Percentiles rank a stretch among this genome's conserved stretches.
These are phyloP conservation scores for Melanostoma mellinum DNA, from an alignment of 2,888 invertebrate species.

Conservation along the genomic window DNA sequence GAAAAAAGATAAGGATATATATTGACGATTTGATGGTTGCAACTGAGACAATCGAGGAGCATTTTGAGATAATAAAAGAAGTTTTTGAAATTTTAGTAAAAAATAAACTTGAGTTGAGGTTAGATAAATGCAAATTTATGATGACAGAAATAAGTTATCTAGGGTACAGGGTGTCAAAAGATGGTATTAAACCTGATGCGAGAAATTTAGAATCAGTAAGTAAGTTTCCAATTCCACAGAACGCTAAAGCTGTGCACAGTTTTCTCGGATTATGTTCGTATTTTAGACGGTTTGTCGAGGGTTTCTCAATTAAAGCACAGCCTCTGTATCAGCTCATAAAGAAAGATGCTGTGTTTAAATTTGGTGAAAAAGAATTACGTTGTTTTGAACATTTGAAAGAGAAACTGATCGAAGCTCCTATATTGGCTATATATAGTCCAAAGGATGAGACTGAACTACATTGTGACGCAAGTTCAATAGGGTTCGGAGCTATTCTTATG, in stretches of 20 bases:
- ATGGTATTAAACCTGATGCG: constrained; percentile 3
- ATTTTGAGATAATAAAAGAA: constrained; percentile 13
- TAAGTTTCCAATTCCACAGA: neutral
- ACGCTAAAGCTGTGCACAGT: constrained; percentile 16
- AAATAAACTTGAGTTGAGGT: constrained; percentile 1
- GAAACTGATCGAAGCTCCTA: constrained; percentile 18
- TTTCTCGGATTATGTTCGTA: constrained; percentile 22
- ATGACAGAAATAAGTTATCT: constrained; percentile 7
- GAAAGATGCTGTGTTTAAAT: constrained; percentile 29
- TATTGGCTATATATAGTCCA: constrained; percentile 21
- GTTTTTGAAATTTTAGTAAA: constrained; percentile 1
- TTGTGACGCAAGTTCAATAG: constrained; percentile 29
- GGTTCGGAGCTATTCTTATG: constrained; percentile 24
- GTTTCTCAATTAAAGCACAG: constrained; percentile 18
- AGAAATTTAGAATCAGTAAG: neutral
- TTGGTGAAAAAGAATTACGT: constrained; percentile 22
- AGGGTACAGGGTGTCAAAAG: neutral
- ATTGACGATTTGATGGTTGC: constrained; percentile 74
- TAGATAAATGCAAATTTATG: constrained; percentile 18
- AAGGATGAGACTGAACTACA: constrained; percentile 19
- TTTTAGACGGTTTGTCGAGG: constrained; percentile 28
- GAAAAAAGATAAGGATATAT: constrained; percentile 67
- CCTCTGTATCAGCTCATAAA: constrained; percentile 28
- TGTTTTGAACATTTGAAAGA: constrained; percentile 35
- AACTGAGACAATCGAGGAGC: constrained; percentile 46